phyloP scores from a whole-genome alignment of 2,797 vertebrate species.

The Phoeniculus purpureus region DNA sequence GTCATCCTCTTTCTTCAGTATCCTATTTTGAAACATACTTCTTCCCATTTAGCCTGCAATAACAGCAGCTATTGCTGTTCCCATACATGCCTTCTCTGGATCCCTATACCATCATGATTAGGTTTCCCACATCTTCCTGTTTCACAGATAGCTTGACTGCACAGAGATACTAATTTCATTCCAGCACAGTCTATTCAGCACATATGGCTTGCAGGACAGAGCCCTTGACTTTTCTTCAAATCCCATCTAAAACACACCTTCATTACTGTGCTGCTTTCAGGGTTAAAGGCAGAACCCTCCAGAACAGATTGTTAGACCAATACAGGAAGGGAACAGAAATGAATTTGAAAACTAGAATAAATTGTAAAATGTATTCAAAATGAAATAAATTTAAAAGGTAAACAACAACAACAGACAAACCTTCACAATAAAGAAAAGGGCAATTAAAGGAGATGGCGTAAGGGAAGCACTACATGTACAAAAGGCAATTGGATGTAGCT shows the following conservation, averaged over 20 bases:
- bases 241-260: background rate
- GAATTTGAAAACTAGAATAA: too few relatives aligned
- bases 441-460: too few relatives aligned
- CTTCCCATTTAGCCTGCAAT: constrained; percentile 1
- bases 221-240: background rate
- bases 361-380: too few relatives aligned
- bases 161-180: background rate
- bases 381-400: too few relatives aligned
- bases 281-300: too few relatives aligned
- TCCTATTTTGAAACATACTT: background rate
- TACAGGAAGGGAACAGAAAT: too few relatives aligned
- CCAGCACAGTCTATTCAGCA: background rate
- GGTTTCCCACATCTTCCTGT: background rate
- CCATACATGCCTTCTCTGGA: background rate
- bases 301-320: too few relatives aligned
- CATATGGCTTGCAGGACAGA: background rate
- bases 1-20: constrained; percentile 29
- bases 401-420: too few relatives aligned
- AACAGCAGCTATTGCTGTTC: background rate
- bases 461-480: too few relatives aligned
- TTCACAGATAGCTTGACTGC: background rate
- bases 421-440: too few relatives aligned
- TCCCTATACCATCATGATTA: background rate
- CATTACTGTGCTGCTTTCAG: too few relatives aligned
- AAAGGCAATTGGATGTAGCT: too few relatives aligned